phyloP scores from a whole-genome alignment of 2,113 vertebrate genomes.

The Bubalus kerabau region DNA sequence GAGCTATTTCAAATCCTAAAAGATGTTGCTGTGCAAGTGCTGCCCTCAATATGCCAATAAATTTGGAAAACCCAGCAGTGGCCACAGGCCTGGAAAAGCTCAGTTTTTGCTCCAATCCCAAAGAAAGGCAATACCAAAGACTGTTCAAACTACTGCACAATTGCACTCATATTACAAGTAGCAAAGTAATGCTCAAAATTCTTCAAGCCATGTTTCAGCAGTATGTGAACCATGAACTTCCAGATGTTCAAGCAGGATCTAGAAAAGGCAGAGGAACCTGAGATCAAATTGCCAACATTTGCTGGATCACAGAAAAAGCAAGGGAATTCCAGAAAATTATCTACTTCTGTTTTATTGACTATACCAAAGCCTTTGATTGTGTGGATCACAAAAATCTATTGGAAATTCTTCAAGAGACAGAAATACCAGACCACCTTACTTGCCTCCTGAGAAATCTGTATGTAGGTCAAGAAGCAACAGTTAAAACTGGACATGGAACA shows the following conservation, averaged over 20 bases:
- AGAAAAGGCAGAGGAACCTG: background rate
- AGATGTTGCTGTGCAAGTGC: background rate
- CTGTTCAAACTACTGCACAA: rapidly evolving
- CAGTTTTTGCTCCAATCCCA: background rate
- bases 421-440: background rate
- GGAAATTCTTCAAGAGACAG: background rate
- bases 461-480: background rate
- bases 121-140: background rate
- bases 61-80: background rate
- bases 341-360: background rate
- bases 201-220: background rate
- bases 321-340: background rate
- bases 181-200: background rate
- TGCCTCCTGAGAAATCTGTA: background rate
- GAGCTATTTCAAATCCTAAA: background rate
- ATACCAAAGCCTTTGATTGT: background rate
- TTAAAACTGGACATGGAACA: background rate
- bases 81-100: background rate
- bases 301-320: background rate
- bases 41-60: background rate
- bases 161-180: background rate
- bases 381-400: background rate
- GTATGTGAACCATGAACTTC: background rate
- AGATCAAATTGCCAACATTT: background rate
- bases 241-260: background rate